A percentile compares a stretch with the other conserved stretches of the same genome.
phyloP scores from a whole-genome alignment of 2,797 vertebrate genomes.

The Glyptemys insculpta region DNA sequence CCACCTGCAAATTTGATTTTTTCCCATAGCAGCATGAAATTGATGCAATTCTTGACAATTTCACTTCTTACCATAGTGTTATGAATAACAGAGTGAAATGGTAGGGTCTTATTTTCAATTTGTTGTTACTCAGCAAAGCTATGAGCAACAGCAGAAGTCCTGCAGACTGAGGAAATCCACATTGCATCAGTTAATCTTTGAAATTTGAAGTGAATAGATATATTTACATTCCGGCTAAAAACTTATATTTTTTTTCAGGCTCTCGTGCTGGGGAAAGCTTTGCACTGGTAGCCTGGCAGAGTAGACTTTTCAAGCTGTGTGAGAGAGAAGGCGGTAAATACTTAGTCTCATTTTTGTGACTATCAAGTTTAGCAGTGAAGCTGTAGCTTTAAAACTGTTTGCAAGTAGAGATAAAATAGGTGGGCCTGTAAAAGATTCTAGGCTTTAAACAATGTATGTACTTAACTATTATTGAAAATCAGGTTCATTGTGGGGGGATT shows the following conservation, averaged over 20 bases:
- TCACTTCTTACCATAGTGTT: background rate
- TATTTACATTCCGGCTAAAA: background rate
- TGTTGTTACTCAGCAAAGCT: background rate
- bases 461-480: background rate
- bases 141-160: background rate
- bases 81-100: background rate
- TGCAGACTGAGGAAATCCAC: background rate
- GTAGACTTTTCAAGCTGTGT: background rate
- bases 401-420: background rate
- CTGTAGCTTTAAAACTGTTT: background rate
- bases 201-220: conserved; percentile 21
- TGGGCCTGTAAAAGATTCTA: background rate
- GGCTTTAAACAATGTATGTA: background rate
- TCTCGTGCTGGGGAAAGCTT: background rate
- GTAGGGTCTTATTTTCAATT: conserved; percentile 29
- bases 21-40: conserved; percentile 3
- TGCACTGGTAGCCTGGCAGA: background rate
- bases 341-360: background rate
- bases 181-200: background rate
- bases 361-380: background rate
- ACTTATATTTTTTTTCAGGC: background rate
- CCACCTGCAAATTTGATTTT: conserved; percentile 7
- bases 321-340: background rate
- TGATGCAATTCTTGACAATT: background rate
- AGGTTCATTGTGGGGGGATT: background rate